Evolutionary conservation across 2,113 vertebrate genomes (phyloP), one percentile per base, ranked within the genome.

Genomic region (Parus major): DNA sequence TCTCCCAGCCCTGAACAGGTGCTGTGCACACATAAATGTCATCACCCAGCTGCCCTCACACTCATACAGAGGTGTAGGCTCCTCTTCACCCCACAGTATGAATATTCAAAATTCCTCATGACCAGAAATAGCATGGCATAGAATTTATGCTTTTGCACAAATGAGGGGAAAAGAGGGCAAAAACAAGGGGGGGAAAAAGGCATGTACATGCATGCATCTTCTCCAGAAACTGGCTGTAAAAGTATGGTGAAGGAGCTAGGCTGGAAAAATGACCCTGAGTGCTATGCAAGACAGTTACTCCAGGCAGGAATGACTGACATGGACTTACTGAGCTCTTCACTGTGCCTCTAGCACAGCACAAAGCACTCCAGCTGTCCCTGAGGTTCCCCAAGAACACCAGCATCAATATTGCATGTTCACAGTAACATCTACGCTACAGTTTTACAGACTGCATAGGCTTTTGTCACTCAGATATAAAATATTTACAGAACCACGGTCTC

Each of bases 401-500:
- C 89, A 88, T 60, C 72, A 88, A 52, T 83, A 90, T 23, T 56
- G 56, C 3, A 24, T 36, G 83, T 36, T 78, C 72, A 56, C 1
- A 1, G 56, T 50, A 78, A 88, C 72, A 88, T 44, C 72, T 68
- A 52, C 3, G 11, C 78, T 81, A 77, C 44, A 49, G 56, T 76
- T 79, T 53, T 71, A 71, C 24, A 59, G 35, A 63, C 72, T 10
- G 6, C 42, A 33, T 2, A 23, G 76, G 66, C 46, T 80, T 73
- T 64, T 47, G 47, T 82, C 83, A 59, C 44, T 81, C 55, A 73
- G 15, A 63, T 94, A 80, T 92, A 65, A 90, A 95, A 90, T 86
- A 94, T 73, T 86, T 88, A 96, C 68, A 63, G 64, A 56, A 82
- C 28, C 46, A 57, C 0, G 46, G 65, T 87, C 78, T 95, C 93